Evolutionary conservation across 2,888 invertebrate genomes (phyloP).

Genomic region (Hyposoter didymator): DNA sequence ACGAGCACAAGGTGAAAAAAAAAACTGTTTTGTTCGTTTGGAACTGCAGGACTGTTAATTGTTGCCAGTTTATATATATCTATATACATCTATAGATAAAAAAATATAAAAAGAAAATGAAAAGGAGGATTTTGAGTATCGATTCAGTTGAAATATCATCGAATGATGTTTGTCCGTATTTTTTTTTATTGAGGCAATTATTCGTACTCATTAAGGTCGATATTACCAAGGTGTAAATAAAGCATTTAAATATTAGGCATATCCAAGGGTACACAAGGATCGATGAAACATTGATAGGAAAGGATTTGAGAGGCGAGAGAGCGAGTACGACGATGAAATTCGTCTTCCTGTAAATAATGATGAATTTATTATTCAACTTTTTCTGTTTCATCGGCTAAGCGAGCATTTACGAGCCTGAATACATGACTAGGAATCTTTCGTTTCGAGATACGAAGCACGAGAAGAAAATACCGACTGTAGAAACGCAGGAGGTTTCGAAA

Average conservation of each 20-base stretch:
- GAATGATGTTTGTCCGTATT: constrained; percentile 76
- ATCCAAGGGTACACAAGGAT: constrained; percentile 40
- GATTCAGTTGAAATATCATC: constrained; percentile 78
- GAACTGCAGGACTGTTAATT: constrained; percentile 82
- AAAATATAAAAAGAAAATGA: constrained; percentile 54
- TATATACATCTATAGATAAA: constrained; percentile 25
- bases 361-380: constrained; percentile 34
- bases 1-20: neutral
- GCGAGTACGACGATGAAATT: constrained; percentile 36
- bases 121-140: constrained; percentile 73
- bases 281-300: constrained; percentile 17
- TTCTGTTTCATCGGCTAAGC: constrained; percentile 23
- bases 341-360: constrained; percentile 69
- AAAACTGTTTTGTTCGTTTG: constrained; percentile 48
- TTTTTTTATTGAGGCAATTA: constrained; percentile 80
- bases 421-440: constrained; percentile 32
- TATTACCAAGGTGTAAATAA: constrained; percentile 80
- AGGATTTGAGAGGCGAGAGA: neutral
- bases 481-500: constrained; percentile 67
- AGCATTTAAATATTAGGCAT: constrained; percentile 46
- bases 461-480: constrained; percentile 34
- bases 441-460: constrained; percentile 9
- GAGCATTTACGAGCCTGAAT: constrained; percentile 36
- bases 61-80: constrained; percentile 83
- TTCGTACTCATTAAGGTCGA: constrained; percentile 81